Base-by-base conservation (phyloP, 1,140 invertebrate species). In the Chionoecetes opilio region DNA sequence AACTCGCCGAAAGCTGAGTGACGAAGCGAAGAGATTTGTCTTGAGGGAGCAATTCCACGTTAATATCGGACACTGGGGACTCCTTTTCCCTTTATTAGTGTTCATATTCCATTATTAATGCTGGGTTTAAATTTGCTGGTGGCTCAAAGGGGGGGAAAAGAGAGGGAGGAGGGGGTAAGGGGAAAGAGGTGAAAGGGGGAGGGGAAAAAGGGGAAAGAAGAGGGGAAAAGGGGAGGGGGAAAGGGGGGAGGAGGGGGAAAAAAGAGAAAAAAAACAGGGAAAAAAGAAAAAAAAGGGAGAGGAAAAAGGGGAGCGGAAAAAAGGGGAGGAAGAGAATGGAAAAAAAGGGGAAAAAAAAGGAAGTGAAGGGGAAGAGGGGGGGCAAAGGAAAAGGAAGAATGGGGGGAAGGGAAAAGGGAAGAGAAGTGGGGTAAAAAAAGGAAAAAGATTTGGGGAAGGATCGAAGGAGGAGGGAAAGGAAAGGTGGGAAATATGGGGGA, bases 21-120 rank as follows among this genome's bases (percentile, higher is more conserved):
- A 75, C 63, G 63, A 75, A 75, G 63, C 63, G 63, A 75, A 75
- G 21, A 75, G 63, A 75, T 75, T 75, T 75, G 63, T 75, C 63
- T 75, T 75, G n/a, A n/a, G 63, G 63, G 63, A 75, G 63, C n/a
- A 26, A 75, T 75, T 75, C n/a, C 63, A 26, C n/a, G 21, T 26
- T 75, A 75, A 75, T 75, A 75, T 75, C 63, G 63, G 63, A 75
- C 63, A 75, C 63, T 75, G 26, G 63, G 63, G 63, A n/a, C 63
- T 26, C 26, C n/a, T 75, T 75, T 75, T 75, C 63, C 63, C 63
- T 75, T 75, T 75, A 75, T 75, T 75, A 75, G 63, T 75, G 63
- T 26, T 75, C 63, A 75, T 75, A n/a, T 75, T 75, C 63, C 63
- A n/a, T 75, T 75, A 75, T 75, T 75, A 75, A 75, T 75, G 63